Percentiles rank a stretch among this genome's conserved stretches.
These are phyloP conservation scores for Pseudonaja textilis DNA, from an alignment of 2,113 vertebrate genomes.

Conservation along the genomic window DNA sequence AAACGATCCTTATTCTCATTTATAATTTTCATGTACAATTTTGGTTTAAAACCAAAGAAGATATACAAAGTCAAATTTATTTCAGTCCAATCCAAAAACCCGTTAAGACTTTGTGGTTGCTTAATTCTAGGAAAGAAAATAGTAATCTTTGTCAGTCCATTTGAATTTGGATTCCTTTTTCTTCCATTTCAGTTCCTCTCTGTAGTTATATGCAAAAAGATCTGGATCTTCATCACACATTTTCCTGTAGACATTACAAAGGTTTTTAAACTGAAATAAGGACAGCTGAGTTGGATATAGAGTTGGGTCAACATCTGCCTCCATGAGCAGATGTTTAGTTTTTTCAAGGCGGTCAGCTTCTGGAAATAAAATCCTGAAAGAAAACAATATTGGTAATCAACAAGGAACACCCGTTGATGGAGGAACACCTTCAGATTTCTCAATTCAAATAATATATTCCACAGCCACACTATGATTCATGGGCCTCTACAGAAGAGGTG, in stretches of 20 bases:
- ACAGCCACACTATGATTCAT: background rate
- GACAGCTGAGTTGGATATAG: constrained; percentile 82
- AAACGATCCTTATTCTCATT: background rate
- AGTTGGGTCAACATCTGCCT: constrained; percentile 85
- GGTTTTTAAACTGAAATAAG: constrained; percentile 78
- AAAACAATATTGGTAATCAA: background rate
- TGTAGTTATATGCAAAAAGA: constrained; percentile 81
- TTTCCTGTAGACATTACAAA: constrained; percentile 80
- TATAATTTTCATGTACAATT: background rate
- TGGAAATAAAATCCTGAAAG: constrained; percentile 87
- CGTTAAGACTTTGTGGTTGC: background rate
- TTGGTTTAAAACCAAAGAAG: background rate
- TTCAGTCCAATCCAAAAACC: background rate
- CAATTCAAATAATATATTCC: background rate
- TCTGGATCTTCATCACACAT: constrained; percentile 78
- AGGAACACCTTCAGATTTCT: background rate
- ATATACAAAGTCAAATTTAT: background rate
- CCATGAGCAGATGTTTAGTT: constrained; percentile 76
- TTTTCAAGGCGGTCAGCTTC: constrained; percentile 75
- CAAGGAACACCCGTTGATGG: background rate
- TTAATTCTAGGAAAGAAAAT: background rate
- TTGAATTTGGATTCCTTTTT: constrained; percentile 43
- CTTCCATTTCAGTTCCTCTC: constrained; percentile 79
- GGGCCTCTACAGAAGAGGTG: background rate
- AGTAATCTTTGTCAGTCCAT: background rate